phyloP scores from a whole-genome alignment of 2,888 invertebrate genomes.

The Synergus laeviventris region DNA sequence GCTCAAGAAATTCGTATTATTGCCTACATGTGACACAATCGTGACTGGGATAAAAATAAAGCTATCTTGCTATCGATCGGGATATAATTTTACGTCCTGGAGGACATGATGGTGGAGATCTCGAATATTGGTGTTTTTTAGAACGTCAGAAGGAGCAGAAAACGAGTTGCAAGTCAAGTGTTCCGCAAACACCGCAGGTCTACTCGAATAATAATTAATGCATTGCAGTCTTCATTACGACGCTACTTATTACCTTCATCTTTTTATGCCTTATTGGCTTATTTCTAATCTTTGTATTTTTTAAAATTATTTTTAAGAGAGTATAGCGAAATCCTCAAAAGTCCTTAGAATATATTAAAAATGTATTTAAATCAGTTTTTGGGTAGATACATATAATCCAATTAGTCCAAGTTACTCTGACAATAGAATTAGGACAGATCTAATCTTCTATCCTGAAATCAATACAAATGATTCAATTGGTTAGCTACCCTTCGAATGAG shows the following conservation, averaged over 20 bases:
- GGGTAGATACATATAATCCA: too few species aligned
- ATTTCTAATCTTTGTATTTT: neutral
- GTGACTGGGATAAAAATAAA: constrained; percentile 11
- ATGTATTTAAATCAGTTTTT: too few species aligned
- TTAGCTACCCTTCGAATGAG: neutral
- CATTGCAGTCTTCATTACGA: constrained; percentile 41
- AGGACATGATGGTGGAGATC: constrained; percentile 29
- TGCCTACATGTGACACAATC: neutral
- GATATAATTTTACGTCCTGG: constrained; percentile 42
- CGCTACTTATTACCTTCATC: constrained; percentile 14
- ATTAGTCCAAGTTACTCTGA: neutral
- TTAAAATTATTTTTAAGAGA: neutral
- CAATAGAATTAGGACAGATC: too few species aligned
- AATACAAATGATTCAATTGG: neutral
- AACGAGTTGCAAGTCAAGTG: constrained; percentile 17
- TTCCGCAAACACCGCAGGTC: constrained; percentile 9
- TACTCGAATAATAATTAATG: constrained; percentile 61
- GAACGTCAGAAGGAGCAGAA: constrained; percentile 5
- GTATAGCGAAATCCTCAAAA: too few species aligned
- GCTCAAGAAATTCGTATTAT: neutral
- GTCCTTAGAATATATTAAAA: too few species aligned
- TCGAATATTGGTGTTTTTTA: constrained; percentile 27
- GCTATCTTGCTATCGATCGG: constrained; percentile 13
- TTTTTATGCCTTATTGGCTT: neutral
- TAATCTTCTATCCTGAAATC: neutral